Evolutionary conservation across 2,888 invertebrate genomes (phyloP).

Genomic region (Malacosoma neustria): DNA sequence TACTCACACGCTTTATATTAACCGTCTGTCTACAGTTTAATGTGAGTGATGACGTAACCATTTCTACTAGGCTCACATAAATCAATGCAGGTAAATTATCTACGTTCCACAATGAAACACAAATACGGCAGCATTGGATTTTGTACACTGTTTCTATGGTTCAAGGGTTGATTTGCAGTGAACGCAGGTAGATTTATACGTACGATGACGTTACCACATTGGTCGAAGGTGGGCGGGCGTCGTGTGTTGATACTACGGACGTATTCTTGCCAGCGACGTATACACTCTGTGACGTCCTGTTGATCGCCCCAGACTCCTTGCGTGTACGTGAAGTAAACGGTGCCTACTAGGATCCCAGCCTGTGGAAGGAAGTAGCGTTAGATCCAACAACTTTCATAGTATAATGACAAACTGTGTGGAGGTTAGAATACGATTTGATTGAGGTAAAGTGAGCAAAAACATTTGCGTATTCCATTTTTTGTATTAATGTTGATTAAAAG

Average conservation of each 20-base stretch:
- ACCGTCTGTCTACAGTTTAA: background rate
- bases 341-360: constrained; percentile 61
- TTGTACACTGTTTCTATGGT: fast-evolving
- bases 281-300: constrained; percentile 53
- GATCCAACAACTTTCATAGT: constrained; percentile 18
- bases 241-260: constrained; percentile 53
- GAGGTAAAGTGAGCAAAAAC: too few relatives aligned
- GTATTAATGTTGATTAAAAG: too few relatives aligned
- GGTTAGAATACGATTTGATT: constrained; percentile 16
- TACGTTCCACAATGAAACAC: constrained; percentile 4
- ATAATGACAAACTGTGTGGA: constrained; percentile 42
- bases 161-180: constrained; percentile 2
- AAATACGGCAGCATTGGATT: constrained; percentile 1
- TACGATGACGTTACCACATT: constrained; percentile 56
- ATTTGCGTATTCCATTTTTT: too few relatives aligned
- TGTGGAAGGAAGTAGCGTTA: constrained; percentile 21
- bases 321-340: constrained; percentile 57
- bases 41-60: constrained; percentile 53
- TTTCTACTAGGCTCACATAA: constrained; percentile 43
- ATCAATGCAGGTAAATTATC: constrained; percentile 19
- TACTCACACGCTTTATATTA: background rate
- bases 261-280: constrained; percentile 60
- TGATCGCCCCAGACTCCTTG: constrained; percentile 69
- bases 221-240: constrained; percentile 53
- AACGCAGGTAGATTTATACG: constrained; percentile 17